Percentiles rank a stretch among this genome's conserved stretches.
Evolutionary conservation across 2,797 vertebrate species (phyloP).

Genomic region (Tokudaia muenninki): DNA sequence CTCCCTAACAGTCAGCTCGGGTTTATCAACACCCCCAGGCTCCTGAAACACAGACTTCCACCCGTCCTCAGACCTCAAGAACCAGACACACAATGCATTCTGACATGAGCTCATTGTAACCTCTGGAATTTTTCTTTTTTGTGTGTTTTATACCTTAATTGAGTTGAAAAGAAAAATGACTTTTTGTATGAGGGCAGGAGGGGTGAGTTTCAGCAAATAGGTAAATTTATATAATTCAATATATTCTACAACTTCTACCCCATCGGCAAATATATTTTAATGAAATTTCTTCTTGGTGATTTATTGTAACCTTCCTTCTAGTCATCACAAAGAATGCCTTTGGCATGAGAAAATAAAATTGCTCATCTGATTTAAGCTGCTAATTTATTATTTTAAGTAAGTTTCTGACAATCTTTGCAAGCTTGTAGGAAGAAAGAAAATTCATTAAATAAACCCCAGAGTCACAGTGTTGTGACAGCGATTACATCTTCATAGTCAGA

Average conservation of each 20-base stretch:
- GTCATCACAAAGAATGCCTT: constrained; percentile 70
- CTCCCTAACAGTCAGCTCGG: neutral
- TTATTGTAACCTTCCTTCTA: constrained; percentile 51
- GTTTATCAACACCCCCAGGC: neutral
- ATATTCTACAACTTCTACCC: neutral
- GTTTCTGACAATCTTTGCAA: constrained; percentile 66
- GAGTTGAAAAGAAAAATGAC: neutral
- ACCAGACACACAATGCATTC: neutral
- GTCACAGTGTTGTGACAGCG: constrained; percentile 80
- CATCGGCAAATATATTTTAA: neutral
- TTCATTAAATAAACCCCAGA: constrained; percentile 76
- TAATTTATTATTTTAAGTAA: constrained; percentile 78
- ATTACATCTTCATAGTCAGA: constrained; percentile 80
- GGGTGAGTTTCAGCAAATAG: neutral
- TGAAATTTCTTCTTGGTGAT: constrained; percentile 41
- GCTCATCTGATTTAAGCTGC: constrained; percentile 81
- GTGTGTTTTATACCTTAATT: neutral
- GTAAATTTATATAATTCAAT: constrained; percentile 49
- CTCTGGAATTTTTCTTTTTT: neutral
- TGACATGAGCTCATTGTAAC: neutral
- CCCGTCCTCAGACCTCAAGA: neutral
- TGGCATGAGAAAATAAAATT: constrained; percentile 78
- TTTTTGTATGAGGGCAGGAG: neutral
- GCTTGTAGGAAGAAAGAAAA: constrained; percentile 84
- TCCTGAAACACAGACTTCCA: neutral